Evolutionary conservation across 2,113 vertebrate genomes (phyloP).

Genomic region (Scolopax mira): DNA sequence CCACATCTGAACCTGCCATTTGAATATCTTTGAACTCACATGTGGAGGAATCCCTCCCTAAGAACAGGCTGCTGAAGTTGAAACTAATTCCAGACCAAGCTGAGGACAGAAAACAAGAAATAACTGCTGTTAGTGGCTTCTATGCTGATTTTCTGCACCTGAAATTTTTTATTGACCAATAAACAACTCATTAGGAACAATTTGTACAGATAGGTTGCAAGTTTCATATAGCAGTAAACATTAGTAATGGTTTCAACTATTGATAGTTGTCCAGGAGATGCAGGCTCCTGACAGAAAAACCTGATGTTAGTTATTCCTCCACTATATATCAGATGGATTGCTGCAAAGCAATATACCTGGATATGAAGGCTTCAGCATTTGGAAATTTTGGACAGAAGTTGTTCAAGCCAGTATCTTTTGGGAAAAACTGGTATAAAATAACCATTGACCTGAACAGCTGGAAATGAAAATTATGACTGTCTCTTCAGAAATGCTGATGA

Average conservation of each 20-base stretch:
- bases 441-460: background rate
- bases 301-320: background rate
- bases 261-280: background rate
- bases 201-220: background rate
- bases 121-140: background rate
- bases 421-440: background rate
- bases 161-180: background rate
- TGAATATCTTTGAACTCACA: background rate
- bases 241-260: background rate
- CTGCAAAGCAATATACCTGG: background rate
- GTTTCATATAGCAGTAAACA: background rate
- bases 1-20: background rate
- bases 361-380: background rate
- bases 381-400: background rate
- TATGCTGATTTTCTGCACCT: background rate
- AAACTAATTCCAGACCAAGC: background rate
- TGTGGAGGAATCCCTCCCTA: background rate
- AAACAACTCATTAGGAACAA: background rate
- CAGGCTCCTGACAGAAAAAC: background rate
- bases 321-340: background rate
- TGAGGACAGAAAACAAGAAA: background rate
- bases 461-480: background rate
- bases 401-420: background rate
- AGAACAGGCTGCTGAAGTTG: background rate
- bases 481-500: background rate